Evolutionary conservation across 2,888 invertebrate species (phyloP).

Genomic region (Altica lythri): DNA sequence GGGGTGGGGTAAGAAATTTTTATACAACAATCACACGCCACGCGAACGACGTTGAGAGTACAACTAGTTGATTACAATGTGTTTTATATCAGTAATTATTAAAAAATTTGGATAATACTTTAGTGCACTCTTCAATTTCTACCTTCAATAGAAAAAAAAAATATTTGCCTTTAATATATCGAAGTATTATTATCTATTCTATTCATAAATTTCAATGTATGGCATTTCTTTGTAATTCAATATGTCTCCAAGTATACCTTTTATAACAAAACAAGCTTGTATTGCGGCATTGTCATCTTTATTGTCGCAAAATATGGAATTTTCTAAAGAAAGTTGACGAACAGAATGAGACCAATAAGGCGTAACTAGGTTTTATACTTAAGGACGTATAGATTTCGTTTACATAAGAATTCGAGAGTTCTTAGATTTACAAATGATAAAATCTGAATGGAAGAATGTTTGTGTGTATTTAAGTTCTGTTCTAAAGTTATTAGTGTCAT

Average conservation of each 20-base stretch:
- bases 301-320: constrained; percentile 52
- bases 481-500: constrained; percentile 45
- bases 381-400: constrained; percentile 31
- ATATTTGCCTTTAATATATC: too few species aligned
- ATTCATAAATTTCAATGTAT: constrained; percentile 23
- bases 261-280: constrained; percentile 32
- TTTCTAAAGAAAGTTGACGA: constrained; percentile 41
- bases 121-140: too few species aligned
- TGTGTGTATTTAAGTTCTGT: constrained; percentile 39
- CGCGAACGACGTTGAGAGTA: too few species aligned
- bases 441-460: constrained; percentile 44
- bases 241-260: constrained; percentile 24
- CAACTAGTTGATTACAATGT: too few species aligned
- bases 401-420: constrained; percentile 29
- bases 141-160: too few species aligned
- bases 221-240: constrained; percentile 27
- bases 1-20: too few species aligned
- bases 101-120: too few species aligned
- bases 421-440: constrained; percentile 49
- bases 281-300: constrained; percentile 47
- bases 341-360: constrained; percentile 45
- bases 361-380: constrained; percentile 38
- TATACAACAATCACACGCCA: too few species aligned
- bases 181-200: too few species aligned
- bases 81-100: too few species aligned